Base-by-base conservation (phyloP, 2,888 invertebrate genomes). In the Apamea anceps region DNA sequence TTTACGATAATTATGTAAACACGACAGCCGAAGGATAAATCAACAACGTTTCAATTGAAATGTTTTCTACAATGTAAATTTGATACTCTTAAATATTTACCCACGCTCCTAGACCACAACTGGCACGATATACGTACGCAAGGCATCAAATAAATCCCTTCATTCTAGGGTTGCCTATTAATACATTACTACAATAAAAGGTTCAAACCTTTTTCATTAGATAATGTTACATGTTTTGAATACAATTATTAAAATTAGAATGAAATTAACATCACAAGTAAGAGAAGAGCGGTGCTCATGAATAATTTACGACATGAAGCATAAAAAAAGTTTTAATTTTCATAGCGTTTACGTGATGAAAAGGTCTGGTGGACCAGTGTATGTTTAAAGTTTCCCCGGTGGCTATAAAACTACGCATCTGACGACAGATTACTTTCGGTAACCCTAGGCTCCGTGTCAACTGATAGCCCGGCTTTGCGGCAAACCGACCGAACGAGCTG, bases 391-490 rank as follows among this genome's bases (percentile, higher is more conserved):
- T 88, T 80, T 80, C 76, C 65, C 73, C 62, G 70, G 70, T 72
- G 72, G 82, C 75, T 76, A 85, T 86, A 88, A 90, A 87, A 84
- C 71, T 79, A 77, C 48, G 74, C 82, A 79, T 85, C 77, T 72
- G 84, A 85, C 79, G 79, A 68, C 75, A 86, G 76, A 88, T 85
- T 88, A 85, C 73, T 84, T 85, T 89, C 83, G 88, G 87, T 91
- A 92, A 91, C 92, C 92, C 93, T 93, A 92, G 90, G 87, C 89
- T 89, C 90, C 87, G 88, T 93, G 94, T 94, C 93, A 93, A 93
- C 92, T 93, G 94, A 95, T 94, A 93, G 92, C 92, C 88, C 90
- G 91, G 94, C 94, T 95, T 96, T 95, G 95, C 92, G 95, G 95
- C 93, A 90, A 91, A 92, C 94, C 95, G 93, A 93, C 88, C 91